Conservation (phyloP, 2,888 invertebrate species). For the Phortica okadai region DNA sequence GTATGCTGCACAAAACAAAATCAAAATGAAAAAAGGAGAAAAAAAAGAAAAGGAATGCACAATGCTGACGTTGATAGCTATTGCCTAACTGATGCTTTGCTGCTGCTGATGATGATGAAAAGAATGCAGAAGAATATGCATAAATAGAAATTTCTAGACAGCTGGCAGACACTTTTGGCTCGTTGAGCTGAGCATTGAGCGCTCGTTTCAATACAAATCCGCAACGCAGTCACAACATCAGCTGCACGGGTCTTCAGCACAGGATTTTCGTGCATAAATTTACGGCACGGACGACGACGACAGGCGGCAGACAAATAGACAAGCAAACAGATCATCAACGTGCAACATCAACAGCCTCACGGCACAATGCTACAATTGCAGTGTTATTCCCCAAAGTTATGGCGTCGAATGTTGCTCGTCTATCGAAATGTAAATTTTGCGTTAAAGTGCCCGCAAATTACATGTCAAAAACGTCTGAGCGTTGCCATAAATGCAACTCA, state of each 20-base stretch:
- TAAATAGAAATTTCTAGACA: conserved; percentile 38
- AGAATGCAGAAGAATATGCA: conserved; percentile 35
- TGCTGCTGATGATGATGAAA: neutral
- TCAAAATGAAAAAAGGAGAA: neutral
- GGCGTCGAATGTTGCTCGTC: neutral
- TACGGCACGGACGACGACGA: neutral
- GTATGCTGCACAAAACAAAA: neutral
- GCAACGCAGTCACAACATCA: neutral
- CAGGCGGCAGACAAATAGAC: neutral
- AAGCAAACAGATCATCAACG: conserved; percentile 12
- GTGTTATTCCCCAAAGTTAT: neutral
- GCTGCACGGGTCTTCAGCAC: conserved; percentile 8
- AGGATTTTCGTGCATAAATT: conserved; percentile 30
- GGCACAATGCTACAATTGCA: no score
- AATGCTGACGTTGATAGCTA: conserved; percentile 3
- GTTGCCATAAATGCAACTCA: conserved; percentile 33
- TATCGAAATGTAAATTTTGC: conserved; percentile 10
- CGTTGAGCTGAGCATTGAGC: neutral
- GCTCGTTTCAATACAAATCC: conserved; percentile 7
- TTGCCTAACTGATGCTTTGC: conserved; percentile 4
- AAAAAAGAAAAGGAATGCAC: neutral
- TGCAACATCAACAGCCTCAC: neutral
- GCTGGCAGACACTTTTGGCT: conserved; percentile 31
- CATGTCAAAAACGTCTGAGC: conserved; percentile 54
- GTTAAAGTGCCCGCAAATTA: conserved; percentile 51